phyloP scores from a whole-genome alignment of 1,140 invertebrate genomes.

The Aphaenogaster ashmeadi region DNA sequence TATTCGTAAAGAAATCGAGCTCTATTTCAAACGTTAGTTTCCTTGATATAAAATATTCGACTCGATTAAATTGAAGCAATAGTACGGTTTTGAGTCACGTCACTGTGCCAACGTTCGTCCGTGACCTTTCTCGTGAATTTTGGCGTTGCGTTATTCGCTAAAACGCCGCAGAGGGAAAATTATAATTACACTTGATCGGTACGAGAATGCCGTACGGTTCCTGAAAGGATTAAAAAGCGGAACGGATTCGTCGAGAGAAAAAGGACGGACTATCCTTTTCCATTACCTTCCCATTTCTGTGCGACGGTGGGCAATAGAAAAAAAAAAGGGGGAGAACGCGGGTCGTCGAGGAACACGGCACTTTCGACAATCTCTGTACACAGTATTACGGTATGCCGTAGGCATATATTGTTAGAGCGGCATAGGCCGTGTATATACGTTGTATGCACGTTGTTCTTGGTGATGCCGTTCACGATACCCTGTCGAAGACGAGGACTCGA shows the following conservation, averaged over 20 bases:
- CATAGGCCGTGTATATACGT: constrained; percentile 52
- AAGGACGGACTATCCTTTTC: background rate
- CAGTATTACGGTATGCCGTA: constrained; percentile 40
- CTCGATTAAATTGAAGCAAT: background rate
- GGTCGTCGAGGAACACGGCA: constrained; percentile 27
- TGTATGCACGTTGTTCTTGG: constrained; percentile 43
- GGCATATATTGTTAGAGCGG: constrained; percentile 42
- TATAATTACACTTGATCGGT: constrained; percentile 32
- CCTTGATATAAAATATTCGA: background rate
- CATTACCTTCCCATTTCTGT: constrained; percentile 66
- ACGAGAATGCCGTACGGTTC: background rate
- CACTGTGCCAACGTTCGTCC: constrained; percentile 23
- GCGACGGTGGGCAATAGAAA: constrained; percentile 47
- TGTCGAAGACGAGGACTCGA: constrained; percentile 41
- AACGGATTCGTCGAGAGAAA: background rate
- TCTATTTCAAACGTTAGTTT: background rate
- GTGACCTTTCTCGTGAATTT: constrained; percentile 28
- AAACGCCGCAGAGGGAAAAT: background rate
- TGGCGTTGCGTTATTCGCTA: constrained; percentile 3
- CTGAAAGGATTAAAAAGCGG: constrained; percentile 18
- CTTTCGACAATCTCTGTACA: constrained; percentile 59
- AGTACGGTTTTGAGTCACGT: constrained; percentile 27
- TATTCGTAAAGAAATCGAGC: background rate
- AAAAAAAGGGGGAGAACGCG: constrained; percentile 52
- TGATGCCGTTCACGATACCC: constrained; percentile 45